Evolutionary conservation across 2,888 invertebrate genomes (phyloP).

Genomic region (Polymixis flavicincta): DNA sequence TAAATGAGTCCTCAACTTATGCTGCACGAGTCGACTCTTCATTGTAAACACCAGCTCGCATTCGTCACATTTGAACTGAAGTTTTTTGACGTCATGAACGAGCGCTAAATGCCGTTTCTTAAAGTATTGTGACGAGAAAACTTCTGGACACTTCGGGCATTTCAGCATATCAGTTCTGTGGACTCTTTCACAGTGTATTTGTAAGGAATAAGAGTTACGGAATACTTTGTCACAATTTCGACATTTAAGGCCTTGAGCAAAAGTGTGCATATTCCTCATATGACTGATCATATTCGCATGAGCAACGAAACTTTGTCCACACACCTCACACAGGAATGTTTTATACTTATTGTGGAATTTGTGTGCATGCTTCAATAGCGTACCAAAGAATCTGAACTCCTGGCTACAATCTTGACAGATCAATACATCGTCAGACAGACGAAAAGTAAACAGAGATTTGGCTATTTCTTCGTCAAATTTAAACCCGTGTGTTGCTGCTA

Average conservation of each 20-base stretch:
- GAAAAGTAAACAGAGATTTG: constrained; percentile 71
- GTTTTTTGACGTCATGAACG: constrained; percentile 79
- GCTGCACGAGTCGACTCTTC: constrained; percentile 76
- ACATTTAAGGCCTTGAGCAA: constrained; percentile 65
- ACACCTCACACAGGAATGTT: constrained; percentile 77
- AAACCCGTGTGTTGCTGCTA: constrained; percentile 65
- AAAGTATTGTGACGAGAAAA: constrained; percentile 76
- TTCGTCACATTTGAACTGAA: constrained; percentile 79
- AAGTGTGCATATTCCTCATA: constrained; percentile 73
- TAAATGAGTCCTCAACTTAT: constrained; percentile 80
- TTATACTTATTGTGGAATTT: constrained; percentile 75
- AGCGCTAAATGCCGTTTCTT: constrained; percentile 80
- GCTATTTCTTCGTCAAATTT: constrained; percentile 69
- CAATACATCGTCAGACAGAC: constrained; percentile 74
- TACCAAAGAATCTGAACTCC: constrained; percentile 76
- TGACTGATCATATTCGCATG: constrained; percentile 78
- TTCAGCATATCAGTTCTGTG: constrained; percentile 66
- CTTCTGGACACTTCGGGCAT: constrained; percentile 81
- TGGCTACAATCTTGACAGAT: constrained; percentile 75
- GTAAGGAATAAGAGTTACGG: constrained; percentile 67
- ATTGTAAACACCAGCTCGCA: constrained; percentile 77
- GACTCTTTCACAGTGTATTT: constrained; percentile 63
- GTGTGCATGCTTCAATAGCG: constrained; percentile 74
- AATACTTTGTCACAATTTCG: constrained; percentile 72
- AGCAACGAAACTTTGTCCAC: constrained; percentile 81